Base-by-base conservation (phyloP, 2,888 invertebrate species). In the Rhamphomyia laevipes region DNA sequence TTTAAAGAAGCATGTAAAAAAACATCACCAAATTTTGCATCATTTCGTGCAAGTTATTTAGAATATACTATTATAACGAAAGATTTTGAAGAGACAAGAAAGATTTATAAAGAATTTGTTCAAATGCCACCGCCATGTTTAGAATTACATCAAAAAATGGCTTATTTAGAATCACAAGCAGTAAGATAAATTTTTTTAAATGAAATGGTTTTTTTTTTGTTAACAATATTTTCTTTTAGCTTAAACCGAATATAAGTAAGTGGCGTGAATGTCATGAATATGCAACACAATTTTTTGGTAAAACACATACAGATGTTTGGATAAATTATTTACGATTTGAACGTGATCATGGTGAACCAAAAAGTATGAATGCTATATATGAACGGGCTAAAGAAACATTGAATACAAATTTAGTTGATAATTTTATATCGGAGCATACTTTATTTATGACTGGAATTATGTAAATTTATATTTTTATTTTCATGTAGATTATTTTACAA, bases 261-360 rank as follows among this genome's bases (percentile, higher is more conserved):
- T 73, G 78, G 55, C 75, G 80, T 46, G 73, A 75, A 61, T 80
- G 77, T 55, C 77, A 78, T 62, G 80, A 83, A 61, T 74, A 77
- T 55, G 75, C 80, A 31, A 73, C 77, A 15, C 70, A 76, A 49
- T 80, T 82, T 54, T 84, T 85, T 66, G 87, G 87, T 0, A 73
- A 73, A 57, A 72, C 70, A 4, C 76, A 78, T 62, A 70, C 77
- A 5, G 77, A 80, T 53, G 72, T 87, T 15, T 90, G 89, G 88
- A 72, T 84, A 56, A 77, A 84, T 58, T 84, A 80, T 59, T 77
- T 87, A 47, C 71, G 74, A 52, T 84, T 86, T 66, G 86, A 86
- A 73, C 74, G 76, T 51, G 73, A 76, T 54, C 67, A 73, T 56
- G 81, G 83, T 4, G 77, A 78, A 53, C 68, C 76, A 0, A 74